Evolutionary conservation across 2,888 invertebrate genomes (phyloP).

Genomic region (Sarcophaga variegata): DNA sequence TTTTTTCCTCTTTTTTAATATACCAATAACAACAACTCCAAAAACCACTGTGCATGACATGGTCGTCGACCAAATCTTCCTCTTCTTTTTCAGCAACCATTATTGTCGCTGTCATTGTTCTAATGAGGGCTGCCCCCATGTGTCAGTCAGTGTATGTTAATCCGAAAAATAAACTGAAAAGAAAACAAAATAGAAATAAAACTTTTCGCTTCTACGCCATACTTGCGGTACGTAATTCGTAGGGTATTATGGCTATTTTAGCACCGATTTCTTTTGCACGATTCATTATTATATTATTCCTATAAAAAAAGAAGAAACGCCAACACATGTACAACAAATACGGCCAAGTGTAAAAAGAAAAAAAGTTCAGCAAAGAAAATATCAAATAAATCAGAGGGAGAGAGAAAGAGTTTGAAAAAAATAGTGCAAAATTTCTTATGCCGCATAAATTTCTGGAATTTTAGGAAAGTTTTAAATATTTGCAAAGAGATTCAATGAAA

Average conservation of each 20-base stretch:
- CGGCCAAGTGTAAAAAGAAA: constrained; percentile 43
- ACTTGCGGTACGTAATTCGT: constrained; percentile 48
- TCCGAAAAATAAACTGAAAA: constrained; percentile 22
- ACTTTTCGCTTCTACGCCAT: not conserved
- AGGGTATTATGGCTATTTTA: constrained; percentile 55
- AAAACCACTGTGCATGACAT: constrained; percentile 64
- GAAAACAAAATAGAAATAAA: constrained; percentile 22
- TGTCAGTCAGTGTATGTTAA: constrained; percentile 43
- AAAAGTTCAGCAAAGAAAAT: constrained; percentile 38
- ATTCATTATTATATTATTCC: constrained; percentile 11
- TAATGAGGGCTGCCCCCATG: constrained; percentile 50
- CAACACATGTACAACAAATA: constrained; percentile 62
- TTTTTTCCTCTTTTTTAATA: constrained; percentile 29
- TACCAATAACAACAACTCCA: constrained; percentile 49
- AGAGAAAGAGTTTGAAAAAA: constrained; percentile 23
- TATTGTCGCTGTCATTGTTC: constrained; percentile 13
- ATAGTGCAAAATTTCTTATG: constrained; percentile 14
- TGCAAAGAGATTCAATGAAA: not conserved
- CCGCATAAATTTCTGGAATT: constrained; percentile 21
- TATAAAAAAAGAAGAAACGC: constrained; percentile 47
- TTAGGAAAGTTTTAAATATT: not conserved
- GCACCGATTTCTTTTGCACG: constrained; percentile 29
- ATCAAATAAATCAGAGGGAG: constrained; percentile 9
- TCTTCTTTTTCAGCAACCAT: constrained; percentile 32
- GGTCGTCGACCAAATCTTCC: constrained; percentile 49